phyloP scores from a whole-genome alignment of 2,797 vertebrate genomes.

The Bradypodion pumilum region DNA sequence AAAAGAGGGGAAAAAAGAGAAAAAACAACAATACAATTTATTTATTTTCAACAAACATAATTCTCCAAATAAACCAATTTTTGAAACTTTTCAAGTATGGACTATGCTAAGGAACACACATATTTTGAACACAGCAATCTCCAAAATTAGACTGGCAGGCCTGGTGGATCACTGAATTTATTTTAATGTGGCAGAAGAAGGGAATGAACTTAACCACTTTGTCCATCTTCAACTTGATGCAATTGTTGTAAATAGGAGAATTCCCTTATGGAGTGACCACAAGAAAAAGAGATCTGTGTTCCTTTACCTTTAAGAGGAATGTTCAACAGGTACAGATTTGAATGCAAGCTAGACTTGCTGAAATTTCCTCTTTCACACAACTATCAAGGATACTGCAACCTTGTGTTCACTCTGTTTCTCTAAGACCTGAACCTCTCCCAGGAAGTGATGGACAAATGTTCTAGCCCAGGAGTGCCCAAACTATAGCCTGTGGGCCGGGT shows the following conservation, averaged over 20 bases:
- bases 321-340: too few species aligned
- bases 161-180: background rate
- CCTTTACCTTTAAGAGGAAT: too few species aligned
- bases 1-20: background rate
- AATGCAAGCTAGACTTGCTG: too few species aligned
- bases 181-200: background rate
- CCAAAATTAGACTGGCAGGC: background rate
- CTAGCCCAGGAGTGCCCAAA: too few species aligned
- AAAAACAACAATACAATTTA: slow-evolving; percentile 31
- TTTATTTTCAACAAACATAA: slow-evolving; percentile 39
- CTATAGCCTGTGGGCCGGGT: too few species aligned
- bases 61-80: slow-evolving; percentile 19
- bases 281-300: too few species aligned
- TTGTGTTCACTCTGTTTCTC: too few species aligned
- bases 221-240: background rate
- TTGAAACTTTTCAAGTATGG: background rate
- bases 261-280: background rate
- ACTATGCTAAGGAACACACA: background rate
- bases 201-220: background rate
- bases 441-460: background rate
- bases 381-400: too few species aligned
- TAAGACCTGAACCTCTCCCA: background rate
- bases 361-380: too few species aligned
- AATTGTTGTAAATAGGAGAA: background rate
- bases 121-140: too few species aligned